Evolutionary conservation across 2,888 invertebrate genomes (phyloP).

Genomic region (Drosophila maculinotata): DNA sequence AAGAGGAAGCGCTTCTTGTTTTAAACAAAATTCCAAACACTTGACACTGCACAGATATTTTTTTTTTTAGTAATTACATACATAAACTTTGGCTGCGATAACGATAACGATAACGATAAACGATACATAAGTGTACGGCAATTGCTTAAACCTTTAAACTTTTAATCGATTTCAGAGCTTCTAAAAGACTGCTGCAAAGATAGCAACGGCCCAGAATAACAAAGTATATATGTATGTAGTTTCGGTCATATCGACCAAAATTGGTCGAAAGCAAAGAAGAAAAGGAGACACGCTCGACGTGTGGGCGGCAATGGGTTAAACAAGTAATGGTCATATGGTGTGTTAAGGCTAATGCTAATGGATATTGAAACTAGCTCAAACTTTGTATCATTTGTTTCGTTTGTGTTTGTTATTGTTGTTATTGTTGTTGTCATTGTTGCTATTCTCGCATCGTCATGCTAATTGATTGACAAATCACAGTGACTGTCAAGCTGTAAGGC

Average conservation of each 20-base stretch:
- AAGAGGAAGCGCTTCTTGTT: constrained; percentile 7
- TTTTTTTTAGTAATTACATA: background rate
- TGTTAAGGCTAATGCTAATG: constrained; percentile 47
- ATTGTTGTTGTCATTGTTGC: constrained; percentile 33
- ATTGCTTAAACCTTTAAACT: constrained; percentile 15
- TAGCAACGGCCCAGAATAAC: constrained; percentile 80
- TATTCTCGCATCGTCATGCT: constrained; percentile 58
- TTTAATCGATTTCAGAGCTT: constrained; percentile 32
- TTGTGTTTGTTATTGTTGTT: constrained; percentile 44
- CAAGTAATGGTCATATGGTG: constrained; percentile 5
- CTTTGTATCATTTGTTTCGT: constrained; percentile 40
- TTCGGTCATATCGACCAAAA: constrained; percentile 19
- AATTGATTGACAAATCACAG: constrained; percentile 60
- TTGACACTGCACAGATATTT: constrained; percentile 46
- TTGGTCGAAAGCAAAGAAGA: constrained; percentile 21
- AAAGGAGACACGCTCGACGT: constrained; percentile 32
- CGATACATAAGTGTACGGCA: constrained; percentile 26
- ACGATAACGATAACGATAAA: constrained; percentile 53
- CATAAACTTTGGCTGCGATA: constrained; percentile 10
- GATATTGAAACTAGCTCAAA: constrained; percentile 69
- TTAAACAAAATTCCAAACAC: constrained; percentile 30
- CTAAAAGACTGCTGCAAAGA: constrained; percentile 40
- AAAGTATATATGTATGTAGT: constrained; percentile 48
- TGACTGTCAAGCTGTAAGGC: constrained; percentile 64
- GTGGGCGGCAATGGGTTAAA: constrained; percentile 77